Evolutionary conservation across 2,113 vertebrate genomes (phyloP).

Genomic region (Orthochromis indermauri): DNA sequence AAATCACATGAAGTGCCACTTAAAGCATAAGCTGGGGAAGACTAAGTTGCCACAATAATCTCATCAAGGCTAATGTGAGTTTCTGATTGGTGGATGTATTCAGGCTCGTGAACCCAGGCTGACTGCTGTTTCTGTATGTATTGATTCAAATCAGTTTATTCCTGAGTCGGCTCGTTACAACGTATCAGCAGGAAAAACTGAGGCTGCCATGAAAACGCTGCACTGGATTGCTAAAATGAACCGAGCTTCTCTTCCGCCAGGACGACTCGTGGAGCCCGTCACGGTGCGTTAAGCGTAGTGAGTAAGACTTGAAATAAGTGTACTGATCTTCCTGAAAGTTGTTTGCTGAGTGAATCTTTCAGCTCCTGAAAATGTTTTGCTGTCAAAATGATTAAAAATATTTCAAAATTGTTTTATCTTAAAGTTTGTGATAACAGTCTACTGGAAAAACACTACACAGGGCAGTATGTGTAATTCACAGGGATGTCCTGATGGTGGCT

Average conservation of each 20-base stretch:
- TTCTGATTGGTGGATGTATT: background rate
- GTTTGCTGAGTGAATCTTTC: background rate
- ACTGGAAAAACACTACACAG: background rate
- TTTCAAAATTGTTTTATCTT: background rate
- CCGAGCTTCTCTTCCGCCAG: slow-evolving; percentile 67
- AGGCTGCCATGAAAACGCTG: slow-evolving; percentile 75
- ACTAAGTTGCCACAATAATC: background rate
- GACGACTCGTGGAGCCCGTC: slow-evolving; percentile 70
- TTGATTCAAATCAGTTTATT: slow-evolving; percentile 75
- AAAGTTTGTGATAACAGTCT: background rate
- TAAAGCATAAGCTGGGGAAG: background rate
- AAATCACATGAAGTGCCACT: background rate
- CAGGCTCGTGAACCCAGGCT: background rate
- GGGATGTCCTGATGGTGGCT: background rate
- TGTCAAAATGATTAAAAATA: background rate
- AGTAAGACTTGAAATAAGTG: background rate
- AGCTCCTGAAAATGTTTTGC: background rate
- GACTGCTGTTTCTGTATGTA: background rate
- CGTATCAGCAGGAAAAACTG: slow-evolving; percentile 76
- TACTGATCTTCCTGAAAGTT: background rate
- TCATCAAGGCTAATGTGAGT: background rate
- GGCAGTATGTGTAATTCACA: background rate
- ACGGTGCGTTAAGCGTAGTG: slow-evolving; percentile 55
- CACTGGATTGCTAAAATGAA: slow-evolving; percentile 80
- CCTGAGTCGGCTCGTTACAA: slow-evolving; percentile 88